Evolutionary conservation across 2,113 vertebrate genomes (phyloP).

Genomic region (Oncorhynchus kisutch): DNA sequence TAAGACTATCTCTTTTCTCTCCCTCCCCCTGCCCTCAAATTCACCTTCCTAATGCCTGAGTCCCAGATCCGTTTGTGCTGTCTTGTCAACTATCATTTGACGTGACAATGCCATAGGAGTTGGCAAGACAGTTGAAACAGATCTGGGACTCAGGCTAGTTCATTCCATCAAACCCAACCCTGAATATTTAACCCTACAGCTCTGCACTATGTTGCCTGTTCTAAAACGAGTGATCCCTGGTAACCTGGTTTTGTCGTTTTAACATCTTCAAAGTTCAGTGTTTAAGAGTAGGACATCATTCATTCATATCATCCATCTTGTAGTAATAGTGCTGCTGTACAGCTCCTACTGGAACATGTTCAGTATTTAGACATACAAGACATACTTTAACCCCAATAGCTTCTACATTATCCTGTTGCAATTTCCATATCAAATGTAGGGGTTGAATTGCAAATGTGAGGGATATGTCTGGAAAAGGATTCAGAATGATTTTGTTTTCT

Average conservation of each 20-base stretch:
- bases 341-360: no score
- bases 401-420: background rate
- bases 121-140: background rate
- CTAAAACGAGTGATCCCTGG: conserved; percentile 13
- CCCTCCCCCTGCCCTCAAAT: background rate
- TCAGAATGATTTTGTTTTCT: no score
- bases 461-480: background rate
- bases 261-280: background rate
- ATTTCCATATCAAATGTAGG: conserved; percentile 18
- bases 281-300: conserved; percentile 3
- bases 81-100: background rate
- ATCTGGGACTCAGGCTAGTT: background rate
- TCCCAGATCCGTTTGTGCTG: conserved; percentile 4
- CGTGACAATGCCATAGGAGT: background rate
- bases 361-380: no score
- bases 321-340: no score
- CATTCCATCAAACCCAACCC: conserved; percentile 11
- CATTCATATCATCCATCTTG: background rate
- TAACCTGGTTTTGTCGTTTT: conserved; percentile 28
- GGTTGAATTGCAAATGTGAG: background rate
- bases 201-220: conserved; percentile 10
- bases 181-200: conserved; percentile 21
- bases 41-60: background rate
- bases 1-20: conserved; percentile 47
- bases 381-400: no score